Conservation (phyloP, 2,113 vertebrate species). For the Theropithecus gelada region DNA sequence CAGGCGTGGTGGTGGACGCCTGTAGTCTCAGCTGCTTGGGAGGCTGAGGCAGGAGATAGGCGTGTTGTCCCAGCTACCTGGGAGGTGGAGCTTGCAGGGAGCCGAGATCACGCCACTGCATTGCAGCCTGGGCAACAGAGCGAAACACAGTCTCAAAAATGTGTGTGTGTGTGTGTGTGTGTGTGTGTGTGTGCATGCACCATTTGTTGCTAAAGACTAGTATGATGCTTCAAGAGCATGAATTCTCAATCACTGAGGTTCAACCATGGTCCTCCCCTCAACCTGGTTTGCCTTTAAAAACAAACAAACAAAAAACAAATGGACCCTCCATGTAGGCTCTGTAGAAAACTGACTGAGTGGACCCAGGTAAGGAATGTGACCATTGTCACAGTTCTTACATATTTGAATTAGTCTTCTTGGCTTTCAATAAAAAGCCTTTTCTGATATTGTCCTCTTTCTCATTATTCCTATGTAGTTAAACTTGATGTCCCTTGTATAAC, state of each 20-base stretch:
- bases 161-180: neutral
- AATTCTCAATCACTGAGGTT: constrained; percentile 31
- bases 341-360: neutral
- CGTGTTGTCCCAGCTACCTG: too few relatives aligned
- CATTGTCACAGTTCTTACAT: neutral
- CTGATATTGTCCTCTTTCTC: neutral
- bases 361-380: neutral
- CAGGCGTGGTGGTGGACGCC: too few relatives aligned
- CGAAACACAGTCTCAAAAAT: too few relatives aligned
- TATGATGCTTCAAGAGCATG: neutral
- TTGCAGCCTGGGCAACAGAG: too few relatives aligned
- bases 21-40: too few relatives aligned
- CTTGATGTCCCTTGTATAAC: neutral
- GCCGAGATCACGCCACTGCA: too few relatives aligned
- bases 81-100: too few relatives aligned
- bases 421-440: neutral
- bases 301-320: neutral
- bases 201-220: neutral
- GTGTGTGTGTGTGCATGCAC: neutral
- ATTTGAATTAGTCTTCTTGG: neutral
- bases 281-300: neutral
- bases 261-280: neutral
- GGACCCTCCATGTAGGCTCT: neutral
- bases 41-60: too few relatives aligned
- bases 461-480: neutral